Evolutionary conservation across 2,113 vertebrate species (phyloP).

Genomic region (Platichthys stellatus): DNA sequence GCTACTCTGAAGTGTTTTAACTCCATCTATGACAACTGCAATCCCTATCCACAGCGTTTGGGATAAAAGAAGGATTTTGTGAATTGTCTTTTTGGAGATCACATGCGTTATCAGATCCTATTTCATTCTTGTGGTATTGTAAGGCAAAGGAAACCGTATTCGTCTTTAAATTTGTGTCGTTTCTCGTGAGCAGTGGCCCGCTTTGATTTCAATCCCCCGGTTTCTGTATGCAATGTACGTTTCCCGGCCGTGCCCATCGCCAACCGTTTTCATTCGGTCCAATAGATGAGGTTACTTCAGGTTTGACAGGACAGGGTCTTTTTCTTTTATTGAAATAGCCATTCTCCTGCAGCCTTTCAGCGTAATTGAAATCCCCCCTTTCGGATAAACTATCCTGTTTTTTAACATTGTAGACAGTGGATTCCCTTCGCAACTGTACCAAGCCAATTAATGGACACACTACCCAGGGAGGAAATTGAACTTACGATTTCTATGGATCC

Average conservation of each 20-base stretch:
- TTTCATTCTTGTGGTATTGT: no score
- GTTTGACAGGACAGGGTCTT: conserved; percentile 15
- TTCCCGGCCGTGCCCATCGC: not conserved
- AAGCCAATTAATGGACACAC: conserved; percentile 18
- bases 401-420: not conserved
- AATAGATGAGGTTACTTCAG: conserved; percentile 6
- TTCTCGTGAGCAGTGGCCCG: not conserved
- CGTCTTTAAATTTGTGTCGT: not conserved
- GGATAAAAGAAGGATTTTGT: no score
- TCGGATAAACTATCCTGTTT: conserved; percentile 2
- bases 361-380: conserved; percentile 31
- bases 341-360: conserved; percentile 22
- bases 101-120: no score
- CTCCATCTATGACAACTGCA: no score
- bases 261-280: conserved; percentile 13
- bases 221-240: conserved; percentile 11
- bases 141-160: no score
- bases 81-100: no score
- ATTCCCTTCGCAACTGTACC: not conserved
- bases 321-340: not conserved
- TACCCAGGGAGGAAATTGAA: conserved; percentile 1
- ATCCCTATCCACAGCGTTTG: no score
- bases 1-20: no score
- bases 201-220: not conserved
- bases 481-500: not conserved